Percentiles rank a stretch among this genome's conserved stretches.
Evolutionary conservation across 2,888 invertebrate species (phyloP).

Genomic region (Andrena bicolor): DNA sequence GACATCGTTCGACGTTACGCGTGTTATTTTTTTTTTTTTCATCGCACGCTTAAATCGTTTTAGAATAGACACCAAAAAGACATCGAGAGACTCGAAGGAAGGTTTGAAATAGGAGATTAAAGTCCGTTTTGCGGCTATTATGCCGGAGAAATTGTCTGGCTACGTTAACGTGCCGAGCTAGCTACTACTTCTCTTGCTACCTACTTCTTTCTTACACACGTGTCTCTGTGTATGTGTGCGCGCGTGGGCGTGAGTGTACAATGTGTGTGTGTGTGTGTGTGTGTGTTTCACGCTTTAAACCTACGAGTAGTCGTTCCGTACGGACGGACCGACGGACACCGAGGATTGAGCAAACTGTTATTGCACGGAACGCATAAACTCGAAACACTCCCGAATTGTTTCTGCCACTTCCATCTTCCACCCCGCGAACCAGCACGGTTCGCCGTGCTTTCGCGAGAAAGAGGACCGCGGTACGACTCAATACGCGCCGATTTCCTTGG

Average conservation of each 20-base stretch:
- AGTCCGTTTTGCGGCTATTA: slow-evolving; percentile 66
- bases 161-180: slow-evolving; percentile 69
- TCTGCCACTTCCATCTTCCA: slow-evolving; percentile 18
- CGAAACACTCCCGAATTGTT: slow-evolving; percentile 70
- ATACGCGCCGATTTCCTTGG: not conserved
- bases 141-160: slow-evolving; percentile 66
- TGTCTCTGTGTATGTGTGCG: not conserved
- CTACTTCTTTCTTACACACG: slow-evolving; percentile 41
- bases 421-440: slow-evolving; percentile 43
- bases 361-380: slow-evolving; percentile 82
- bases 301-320: slow-evolving; percentile 81
- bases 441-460: slow-evolving; percentile 46
- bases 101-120: slow-evolving; percentile 74
- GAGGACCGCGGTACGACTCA: slow-evolving; percentile 23
- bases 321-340: slow-evolving; percentile 83
- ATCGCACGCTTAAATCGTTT: slow-evolving; percentile 59
- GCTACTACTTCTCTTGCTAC: slow-evolving; percentile 50
- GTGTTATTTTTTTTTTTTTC: slow-evolving; percentile 41
- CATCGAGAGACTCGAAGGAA: slow-evolving; percentile 76
- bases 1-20: slow-evolving; percentile 48
- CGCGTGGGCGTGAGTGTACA: slow-evolving; percentile 15
- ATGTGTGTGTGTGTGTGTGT: not conserved
- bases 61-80: slow-evolving; percentile 80
- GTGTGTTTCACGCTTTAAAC: slow-evolving; percentile 61
- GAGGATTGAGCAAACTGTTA: slow-evolving; percentile 84